These are phyloP conservation scores for Electrophaes corylata DNA, from an alignment of 2,888 invertebrate genomes.

Conservation along the genomic window DNA sequence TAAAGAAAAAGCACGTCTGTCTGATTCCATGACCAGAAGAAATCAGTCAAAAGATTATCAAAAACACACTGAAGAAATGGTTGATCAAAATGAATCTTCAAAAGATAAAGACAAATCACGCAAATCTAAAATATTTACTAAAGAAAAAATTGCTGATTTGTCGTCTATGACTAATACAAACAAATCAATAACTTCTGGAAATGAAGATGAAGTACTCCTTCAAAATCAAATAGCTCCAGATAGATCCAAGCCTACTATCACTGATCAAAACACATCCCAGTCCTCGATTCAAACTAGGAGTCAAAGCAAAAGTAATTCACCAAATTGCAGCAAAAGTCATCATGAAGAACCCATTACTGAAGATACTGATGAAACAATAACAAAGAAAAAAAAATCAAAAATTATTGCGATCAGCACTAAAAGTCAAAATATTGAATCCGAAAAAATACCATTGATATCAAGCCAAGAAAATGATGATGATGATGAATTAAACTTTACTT, in stretches of 20 bases:
- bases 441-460: constrained; percentile 2
- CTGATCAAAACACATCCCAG: constrained; percentile 26
- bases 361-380: constrained; percentile 3
- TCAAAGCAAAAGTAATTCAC: constrained; percentile 9
- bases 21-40: not conserved
- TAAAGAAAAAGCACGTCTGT: constrained; percentile 9
- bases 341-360: not conserved
- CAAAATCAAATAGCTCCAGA: constrained; percentile 8
- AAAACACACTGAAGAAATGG: not conserved
- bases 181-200: not conserved
- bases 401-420: not conserved
- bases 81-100: not conserved
- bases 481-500: constrained; percentile 33
- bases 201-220: not conserved
- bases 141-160: constrained; percentile 10
- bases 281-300: constrained; percentile 22
- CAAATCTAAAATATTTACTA: constrained; percentile 25
- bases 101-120: constrained; percentile 11
- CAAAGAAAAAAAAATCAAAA: constrained; percentile 10
- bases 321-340: constrained; percentile 9
- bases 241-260: constrained; percentile 16
- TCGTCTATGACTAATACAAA: constrained; percentile 6
- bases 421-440: constrained; percentile 1
- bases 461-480: constrained; percentile 21
- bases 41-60: constrained; percentile 8